phyloP scores from a whole-genome alignment of 2,797 vertebrate species.

The Gastrophryne carolinensis region DNA sequence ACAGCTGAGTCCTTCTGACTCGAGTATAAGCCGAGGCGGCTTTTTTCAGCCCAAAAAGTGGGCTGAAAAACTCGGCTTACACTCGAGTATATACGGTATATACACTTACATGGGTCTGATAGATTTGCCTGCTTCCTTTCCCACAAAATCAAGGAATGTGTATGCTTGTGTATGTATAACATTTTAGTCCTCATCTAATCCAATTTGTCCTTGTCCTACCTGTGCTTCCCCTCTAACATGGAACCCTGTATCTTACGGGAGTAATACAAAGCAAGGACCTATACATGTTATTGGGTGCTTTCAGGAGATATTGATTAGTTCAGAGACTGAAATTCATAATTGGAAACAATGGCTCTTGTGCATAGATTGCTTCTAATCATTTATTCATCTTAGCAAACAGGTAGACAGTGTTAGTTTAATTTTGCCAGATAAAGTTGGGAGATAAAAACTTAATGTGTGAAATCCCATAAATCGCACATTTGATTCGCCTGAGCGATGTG shows the following conservation, averaged over 20 bases:
- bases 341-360: constrained; percentile 31
- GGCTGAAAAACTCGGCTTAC: no score
- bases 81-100: no score
- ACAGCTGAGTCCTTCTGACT: no score
- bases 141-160: not conserved
- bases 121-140: not conserved
- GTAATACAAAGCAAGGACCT: not conserved
- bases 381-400: constrained; percentile 22
- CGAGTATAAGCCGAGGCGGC: no score
- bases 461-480: no score
- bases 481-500: no score
- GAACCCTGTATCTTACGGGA: not conserved
- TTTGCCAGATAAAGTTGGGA: not conserved
- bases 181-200: constrained; percentile 11
- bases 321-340: constrained; percentile 24
- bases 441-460: no score
- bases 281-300: constrained; percentile 35
- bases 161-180: constrained; percentile 28
- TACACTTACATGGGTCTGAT: no score
- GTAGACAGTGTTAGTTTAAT: not conserved
- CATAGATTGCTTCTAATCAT: constrained; percentile 23
- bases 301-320: constrained; percentile 40
- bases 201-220: not conserved
- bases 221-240: constrained; percentile 5
- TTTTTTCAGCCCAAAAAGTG: no score